Evolutionary conservation across 2,888 invertebrate genomes (phyloP).

Genomic region (Andrena chrysosceles): DNA sequence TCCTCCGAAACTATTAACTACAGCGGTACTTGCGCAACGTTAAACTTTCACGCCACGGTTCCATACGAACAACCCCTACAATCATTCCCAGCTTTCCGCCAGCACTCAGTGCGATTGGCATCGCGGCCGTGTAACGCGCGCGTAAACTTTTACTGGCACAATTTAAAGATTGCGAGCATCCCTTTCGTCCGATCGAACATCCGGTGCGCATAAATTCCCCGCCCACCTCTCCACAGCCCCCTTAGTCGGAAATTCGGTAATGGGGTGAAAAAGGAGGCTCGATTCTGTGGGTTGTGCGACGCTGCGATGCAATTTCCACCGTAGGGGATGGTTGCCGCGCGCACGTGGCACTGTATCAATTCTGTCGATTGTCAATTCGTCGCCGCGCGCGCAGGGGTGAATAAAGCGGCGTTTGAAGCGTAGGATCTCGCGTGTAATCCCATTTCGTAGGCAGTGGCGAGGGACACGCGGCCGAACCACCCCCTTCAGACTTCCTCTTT

Average conservation of each 20-base stretch:
- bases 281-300: slow-evolving; percentile 18
- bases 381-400: slow-evolving; percentile 69
- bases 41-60: slow-evolving; percentile 6
- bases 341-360: slow-evolving; percentile 80
- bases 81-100: slow-evolving; percentile 16
- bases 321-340: slow-evolving; percentile 42
- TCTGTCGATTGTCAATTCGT: slow-evolving; percentile 85
- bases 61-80: slow-evolving; percentile 1
- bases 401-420: slow-evolving; percentile 82
- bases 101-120: slow-evolving; percentile 69
- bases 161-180: slow-evolving; percentile 48
- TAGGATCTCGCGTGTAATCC: slow-evolving; percentile 76
- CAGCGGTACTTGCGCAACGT: not conserved
- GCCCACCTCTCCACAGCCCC: too few relatives aligned
- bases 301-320: slow-evolving; percentile 15
- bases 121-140: slow-evolving; percentile 35
- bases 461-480: slow-evolving; percentile 54
- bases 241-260: slow-evolving; percentile 31
- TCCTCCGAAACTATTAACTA: not conserved
- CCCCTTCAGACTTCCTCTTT: slow-evolving; percentile 31
- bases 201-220: slow-evolving; percentile 31
- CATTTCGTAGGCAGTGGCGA: slow-evolving; percentile 70
- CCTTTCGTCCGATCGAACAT: slow-evolving; percentile 23
- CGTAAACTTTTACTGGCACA: slow-evolving; percentile 61
- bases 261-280: slow-evolving; percentile 42